Percentiles rank a stretch among this genome's conserved stretches.
Evolutionary conservation across 2,888 invertebrate genomes (phyloP).

Genomic region (Merodon equestris): DNA sequence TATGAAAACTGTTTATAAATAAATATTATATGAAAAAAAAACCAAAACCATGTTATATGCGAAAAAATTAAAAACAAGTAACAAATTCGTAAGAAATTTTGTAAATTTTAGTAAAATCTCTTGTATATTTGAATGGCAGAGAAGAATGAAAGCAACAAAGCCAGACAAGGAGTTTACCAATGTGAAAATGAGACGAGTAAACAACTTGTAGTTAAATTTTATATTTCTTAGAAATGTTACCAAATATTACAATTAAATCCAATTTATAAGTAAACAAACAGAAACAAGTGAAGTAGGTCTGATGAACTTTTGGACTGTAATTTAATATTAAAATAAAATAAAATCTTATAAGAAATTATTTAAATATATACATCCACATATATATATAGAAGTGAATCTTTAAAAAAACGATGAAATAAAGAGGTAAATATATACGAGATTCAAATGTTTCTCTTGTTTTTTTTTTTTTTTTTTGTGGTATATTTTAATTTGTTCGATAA

Average conservation of each 20-base stretch:
- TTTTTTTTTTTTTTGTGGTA: too few species aligned
- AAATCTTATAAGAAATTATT: conserved; percentile 16
- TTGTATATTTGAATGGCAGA: conserved; percentile 49
- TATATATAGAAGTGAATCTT: background rate
- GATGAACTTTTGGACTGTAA: conserved; percentile 61
- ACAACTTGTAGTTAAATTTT: conserved; percentile 64
- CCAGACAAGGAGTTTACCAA: too few species aligned
- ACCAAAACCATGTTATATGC: conserved; percentile 33
- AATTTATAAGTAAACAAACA: conserved; percentile 40
- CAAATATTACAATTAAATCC: conserved; percentile 66
- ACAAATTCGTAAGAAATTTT: conserved; percentile 35
- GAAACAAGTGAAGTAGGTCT: conserved; percentile 35
- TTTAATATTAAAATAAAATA: conserved; percentile 26
- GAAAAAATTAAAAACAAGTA: conserved; percentile 24
- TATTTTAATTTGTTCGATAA: too few species aligned
- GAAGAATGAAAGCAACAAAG: conserved; percentile 5
- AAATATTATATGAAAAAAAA: conserved; percentile 24
- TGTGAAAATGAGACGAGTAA: conserved; percentile 8
- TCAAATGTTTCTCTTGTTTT: too few species aligned
- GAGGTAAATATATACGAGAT: conserved; percentile 4
- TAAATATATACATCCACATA: background rate
- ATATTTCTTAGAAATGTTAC: conserved; percentile 67
- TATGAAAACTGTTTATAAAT: conserved; percentile 56
- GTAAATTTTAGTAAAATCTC: conserved; percentile 48
- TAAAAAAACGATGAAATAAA: conserved; percentile 13